These are phyloP conservation scores for Hyphantria cunea DNA, from an alignment of 1,140 invertebrate genomes.

Conservation along the genomic window DNA sequence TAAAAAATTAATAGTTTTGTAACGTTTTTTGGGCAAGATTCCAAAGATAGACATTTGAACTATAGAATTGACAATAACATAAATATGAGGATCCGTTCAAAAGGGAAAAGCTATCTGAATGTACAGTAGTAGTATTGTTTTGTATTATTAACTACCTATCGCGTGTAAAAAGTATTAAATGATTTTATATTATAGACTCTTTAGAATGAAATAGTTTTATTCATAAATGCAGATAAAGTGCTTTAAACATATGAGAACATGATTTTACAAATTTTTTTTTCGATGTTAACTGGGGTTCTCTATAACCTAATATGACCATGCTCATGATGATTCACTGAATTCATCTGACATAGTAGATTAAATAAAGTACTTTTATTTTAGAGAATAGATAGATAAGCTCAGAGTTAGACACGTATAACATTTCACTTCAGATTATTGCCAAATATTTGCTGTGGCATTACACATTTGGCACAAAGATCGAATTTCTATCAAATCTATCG, in stretches of 20 bases:
- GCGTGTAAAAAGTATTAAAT: background rate
- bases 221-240: constrained; percentile 24
- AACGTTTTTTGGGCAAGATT: no score
- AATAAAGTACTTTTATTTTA: constrained; percentile 27
- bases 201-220: constrained; percentile 22
- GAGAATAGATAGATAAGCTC: constrained; percentile 52
- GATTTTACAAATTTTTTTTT: constrained; percentile 13
- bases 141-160: no score
- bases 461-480: constrained; percentile 65
- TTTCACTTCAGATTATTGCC: constrained; percentile 53
- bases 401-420: constrained; percentile 50
- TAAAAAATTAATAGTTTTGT: no score
- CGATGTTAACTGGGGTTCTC: background rate
- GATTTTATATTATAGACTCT: background rate
- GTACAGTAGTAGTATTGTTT: no score
- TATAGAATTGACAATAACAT: no score
- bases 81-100: no score
- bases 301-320: no score
- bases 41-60: no score
- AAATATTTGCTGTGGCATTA: constrained; percentile 52
- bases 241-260: constrained; percentile 11
- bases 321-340: background rate
- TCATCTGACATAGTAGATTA: constrained; percentile 16
- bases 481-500: no score
- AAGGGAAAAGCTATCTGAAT: no score